phyloP scores from a whole-genome alignment of 2,113 vertebrate species.

The Xiphias gladius region DNA sequence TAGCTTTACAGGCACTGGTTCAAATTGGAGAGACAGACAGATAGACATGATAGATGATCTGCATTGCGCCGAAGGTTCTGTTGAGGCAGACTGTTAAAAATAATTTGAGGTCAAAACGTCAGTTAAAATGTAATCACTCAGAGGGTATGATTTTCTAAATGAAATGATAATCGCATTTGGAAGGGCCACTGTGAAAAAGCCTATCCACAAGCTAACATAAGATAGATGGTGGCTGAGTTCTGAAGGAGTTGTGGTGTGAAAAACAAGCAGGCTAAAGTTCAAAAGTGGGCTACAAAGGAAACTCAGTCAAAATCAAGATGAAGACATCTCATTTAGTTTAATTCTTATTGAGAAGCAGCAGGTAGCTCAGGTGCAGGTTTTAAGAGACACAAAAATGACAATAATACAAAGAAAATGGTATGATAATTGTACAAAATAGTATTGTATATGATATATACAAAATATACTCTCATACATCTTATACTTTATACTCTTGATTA shows the following conservation, averaged over 20 bases:
- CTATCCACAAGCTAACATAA: neutral
- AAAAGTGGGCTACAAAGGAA: constrained; percentile 3
- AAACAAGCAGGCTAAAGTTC: neutral
- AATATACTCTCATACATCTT: too few species aligned
- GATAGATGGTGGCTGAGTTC: neutral
- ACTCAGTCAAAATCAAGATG: neutral
- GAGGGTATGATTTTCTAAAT: neutral
- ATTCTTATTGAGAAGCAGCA: neutral
- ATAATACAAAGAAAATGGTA: neutral
- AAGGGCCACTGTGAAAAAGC: neutral
- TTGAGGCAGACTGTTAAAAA: neutral
- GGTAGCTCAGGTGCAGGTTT: neutral
- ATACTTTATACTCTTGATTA: too few species aligned
- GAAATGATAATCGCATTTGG: constrained; percentile 8
- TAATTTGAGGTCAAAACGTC: neutral
- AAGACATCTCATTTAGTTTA: constrained; percentile 20
- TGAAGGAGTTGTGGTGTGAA: constrained; percentile 9
- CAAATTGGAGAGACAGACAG: neutral
- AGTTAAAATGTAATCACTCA: neutral
- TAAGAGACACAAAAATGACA: neutral
- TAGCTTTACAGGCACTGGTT: neutral
- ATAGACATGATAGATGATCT: neutral
- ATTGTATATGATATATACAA: too few species aligned
- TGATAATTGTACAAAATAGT: neutral
- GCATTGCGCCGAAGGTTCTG: neutral